phyloP scores from a whole-genome alignment of 2,888 invertebrate genomes.

The Coremacera marginata region DNA sequence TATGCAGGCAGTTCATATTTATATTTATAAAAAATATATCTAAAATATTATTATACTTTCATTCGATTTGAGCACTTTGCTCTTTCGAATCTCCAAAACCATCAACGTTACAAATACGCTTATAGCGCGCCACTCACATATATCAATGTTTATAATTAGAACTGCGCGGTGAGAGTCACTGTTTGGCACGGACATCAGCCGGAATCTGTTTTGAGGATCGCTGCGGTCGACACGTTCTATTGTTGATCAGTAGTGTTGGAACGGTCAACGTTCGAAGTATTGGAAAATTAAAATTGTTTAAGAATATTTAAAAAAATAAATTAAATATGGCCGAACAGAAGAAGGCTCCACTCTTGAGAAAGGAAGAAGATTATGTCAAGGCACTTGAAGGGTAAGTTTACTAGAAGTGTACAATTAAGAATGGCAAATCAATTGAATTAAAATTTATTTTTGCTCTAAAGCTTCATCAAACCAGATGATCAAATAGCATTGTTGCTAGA shows the following conservation, averaged over 20 bases:
- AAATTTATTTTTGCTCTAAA: constrained; percentile 44
- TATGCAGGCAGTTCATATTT: too few species aligned
- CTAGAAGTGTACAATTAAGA: not conserved
- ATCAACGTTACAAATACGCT: constrained; percentile 3
- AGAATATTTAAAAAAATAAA: constrained; percentile 37
- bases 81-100: not conserved
- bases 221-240: not conserved
- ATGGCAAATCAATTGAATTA: not conserved
- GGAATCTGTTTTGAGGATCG: constrained; percentile 50
- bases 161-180: constrained; percentile 29
- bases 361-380: constrained; percentile 67
- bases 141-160: constrained; percentile 38
- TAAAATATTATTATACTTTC: too few species aligned
- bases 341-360: constrained; percentile 67
- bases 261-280: constrained; percentile 57
- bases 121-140: not conserved
- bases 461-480: constrained; percentile 74
- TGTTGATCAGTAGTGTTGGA: constrained; percentile 58
- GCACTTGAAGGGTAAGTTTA: constrained; percentile 65
- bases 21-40: too few species aligned
- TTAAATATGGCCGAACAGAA: constrained; percentile 67
- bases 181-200: constrained; percentile 33
- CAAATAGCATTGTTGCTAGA: constrained; percentile 79
- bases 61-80: too few species aligned
- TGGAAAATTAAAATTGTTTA: not conserved